phyloP scores from a whole-genome alignment of 2,113 vertebrate species.

The Murina feae region DNA sequence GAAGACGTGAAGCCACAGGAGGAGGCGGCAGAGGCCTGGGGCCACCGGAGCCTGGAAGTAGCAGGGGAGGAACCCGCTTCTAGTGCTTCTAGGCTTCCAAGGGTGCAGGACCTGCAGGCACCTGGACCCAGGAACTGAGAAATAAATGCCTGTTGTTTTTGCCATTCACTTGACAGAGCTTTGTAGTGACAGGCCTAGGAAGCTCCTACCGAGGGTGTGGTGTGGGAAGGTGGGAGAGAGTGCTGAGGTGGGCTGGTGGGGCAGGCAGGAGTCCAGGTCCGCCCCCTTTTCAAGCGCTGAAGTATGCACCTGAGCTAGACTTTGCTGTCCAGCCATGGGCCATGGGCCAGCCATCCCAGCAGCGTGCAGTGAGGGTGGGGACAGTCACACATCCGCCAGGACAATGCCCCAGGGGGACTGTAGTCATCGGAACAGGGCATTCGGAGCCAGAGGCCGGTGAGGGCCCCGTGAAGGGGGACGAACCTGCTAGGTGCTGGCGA shows the following conservation, averaged over 20 bases:
- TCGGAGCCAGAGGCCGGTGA: neutral
- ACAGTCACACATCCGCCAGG: neutral
- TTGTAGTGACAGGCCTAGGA: neutral
- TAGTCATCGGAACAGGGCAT: neutral
- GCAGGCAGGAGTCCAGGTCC: neutral
- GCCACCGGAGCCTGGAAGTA: neutral
- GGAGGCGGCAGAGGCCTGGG: neutral
- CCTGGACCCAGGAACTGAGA: neutral
- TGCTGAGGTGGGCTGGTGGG: neutral
- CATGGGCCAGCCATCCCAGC: neutral
- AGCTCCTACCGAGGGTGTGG: neutral
- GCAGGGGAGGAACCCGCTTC: neutral
- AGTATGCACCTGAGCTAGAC: neutral
- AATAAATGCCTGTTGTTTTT: neutral
- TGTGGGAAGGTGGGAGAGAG: neutral
- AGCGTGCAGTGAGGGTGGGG: neutral
- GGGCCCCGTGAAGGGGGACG: neutral
- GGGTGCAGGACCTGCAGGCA: fast-evolving
- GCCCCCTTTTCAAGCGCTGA: neutral
- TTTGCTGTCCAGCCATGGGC: neutral
- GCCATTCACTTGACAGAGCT: fast-evolving
- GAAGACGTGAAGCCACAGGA: neutral
- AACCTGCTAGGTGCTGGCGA: neutral
- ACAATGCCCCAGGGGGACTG: neutral
- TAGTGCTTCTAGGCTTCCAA: neutral